Evolutionary conservation across 2,797 vertebrate genomes (phyloP).

Genomic region (Clamator glandarius): DNA sequence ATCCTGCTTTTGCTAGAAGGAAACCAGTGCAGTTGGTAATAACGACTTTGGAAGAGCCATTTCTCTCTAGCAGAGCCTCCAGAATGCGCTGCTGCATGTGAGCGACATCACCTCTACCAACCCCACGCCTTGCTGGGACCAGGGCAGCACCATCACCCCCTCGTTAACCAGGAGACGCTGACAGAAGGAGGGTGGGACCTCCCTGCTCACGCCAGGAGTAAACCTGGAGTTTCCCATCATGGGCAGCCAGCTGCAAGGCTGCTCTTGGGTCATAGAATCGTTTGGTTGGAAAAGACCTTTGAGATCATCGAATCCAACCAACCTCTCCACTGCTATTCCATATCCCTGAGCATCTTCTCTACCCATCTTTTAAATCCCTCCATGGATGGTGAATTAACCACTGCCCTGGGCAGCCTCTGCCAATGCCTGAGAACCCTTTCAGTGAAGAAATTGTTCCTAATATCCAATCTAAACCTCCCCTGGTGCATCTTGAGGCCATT

Average conservation of each 20-base stretch:
- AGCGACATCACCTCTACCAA: background rate
- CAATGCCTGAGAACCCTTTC: too few species aligned
- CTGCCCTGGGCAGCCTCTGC: too few species aligned
- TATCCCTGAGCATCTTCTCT: too few species aligned
- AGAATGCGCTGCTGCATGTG: background rate
- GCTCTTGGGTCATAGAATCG: background rate
- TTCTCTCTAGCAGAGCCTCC: background rate
- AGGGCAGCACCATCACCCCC: background rate
- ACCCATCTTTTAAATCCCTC: too few species aligned
- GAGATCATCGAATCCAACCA: too few species aligned
- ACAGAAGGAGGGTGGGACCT: background rate
- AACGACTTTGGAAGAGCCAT: accelerated
- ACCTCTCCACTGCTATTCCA: too few species aligned
- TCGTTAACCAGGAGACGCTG: background rate
- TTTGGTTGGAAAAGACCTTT: too few species aligned
- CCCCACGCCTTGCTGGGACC: background rate
- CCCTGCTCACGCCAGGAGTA: background rate
- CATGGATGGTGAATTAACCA: too few species aligned
- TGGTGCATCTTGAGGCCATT: too few species aligned
- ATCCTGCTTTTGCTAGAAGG: background rate
- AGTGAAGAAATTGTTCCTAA: too few species aligned
- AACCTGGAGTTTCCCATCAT: accelerated
- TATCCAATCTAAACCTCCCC: too few species aligned
- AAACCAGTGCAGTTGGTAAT: accelerated
- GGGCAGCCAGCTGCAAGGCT: background rate